phyloP scores from a whole-genome alignment of 1,140 invertebrate genomes.

The Drosophila serrata region DNA sequence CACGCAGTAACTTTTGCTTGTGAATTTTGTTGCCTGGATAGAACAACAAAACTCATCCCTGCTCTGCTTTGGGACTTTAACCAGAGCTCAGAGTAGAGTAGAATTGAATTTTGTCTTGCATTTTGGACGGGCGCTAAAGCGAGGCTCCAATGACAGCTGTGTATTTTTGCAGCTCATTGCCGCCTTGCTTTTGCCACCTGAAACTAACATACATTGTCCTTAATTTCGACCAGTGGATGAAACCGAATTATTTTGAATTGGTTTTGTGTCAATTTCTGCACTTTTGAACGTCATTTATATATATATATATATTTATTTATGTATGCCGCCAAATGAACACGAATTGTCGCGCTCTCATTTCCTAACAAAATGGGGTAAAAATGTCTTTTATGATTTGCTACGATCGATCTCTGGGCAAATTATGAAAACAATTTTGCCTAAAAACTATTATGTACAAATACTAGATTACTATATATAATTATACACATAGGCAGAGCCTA shows the following conservation, averaged over 20 bases:
- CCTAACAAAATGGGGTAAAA: slow-evolving; percentile 53
- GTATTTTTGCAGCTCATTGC: slow-evolving; percentile 30
- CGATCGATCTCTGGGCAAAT: slow-evolving; percentile 65
- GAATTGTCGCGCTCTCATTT: slow-evolving; percentile 45
- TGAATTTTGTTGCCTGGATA: slow-evolving; percentile 45
- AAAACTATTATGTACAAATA: slow-evolving; percentile 75
- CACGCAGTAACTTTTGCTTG: slow-evolving; percentile 37
- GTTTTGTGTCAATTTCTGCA: slow-evolving; percentile 56
- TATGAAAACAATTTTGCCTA: slow-evolving; percentile 64
- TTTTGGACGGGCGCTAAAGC: slow-evolving; percentile 26
- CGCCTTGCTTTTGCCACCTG: slow-evolving; percentile 34
- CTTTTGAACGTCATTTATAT: slow-evolving; percentile 41
- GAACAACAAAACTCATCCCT: slow-evolving; percentile 43
- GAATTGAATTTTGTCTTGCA: slow-evolving; percentile 48
- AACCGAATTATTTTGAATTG: slow-evolving; percentile 25
- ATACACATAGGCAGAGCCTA: slow-evolving; percentile 77
- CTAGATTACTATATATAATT: slow-evolving; percentile 52
- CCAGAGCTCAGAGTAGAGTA: slow-evolving; percentile 32
- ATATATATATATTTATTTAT: neutral
- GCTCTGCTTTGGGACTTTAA: slow-evolving; percentile 24
- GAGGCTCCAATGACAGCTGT: slow-evolving; percentile 11
- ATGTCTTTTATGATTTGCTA: slow-evolving; percentile 63
- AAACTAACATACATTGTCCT: slow-evolving; percentile 27
- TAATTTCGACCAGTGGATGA: slow-evolving; percentile 68
- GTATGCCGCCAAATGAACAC: slow-evolving; percentile 34